Percentiles rank a stretch among this genome's conserved stretches.
Evolutionary conservation across 2,797 vertebrate species (phyloP).

Genomic region (Pangasius macronema): DNA sequence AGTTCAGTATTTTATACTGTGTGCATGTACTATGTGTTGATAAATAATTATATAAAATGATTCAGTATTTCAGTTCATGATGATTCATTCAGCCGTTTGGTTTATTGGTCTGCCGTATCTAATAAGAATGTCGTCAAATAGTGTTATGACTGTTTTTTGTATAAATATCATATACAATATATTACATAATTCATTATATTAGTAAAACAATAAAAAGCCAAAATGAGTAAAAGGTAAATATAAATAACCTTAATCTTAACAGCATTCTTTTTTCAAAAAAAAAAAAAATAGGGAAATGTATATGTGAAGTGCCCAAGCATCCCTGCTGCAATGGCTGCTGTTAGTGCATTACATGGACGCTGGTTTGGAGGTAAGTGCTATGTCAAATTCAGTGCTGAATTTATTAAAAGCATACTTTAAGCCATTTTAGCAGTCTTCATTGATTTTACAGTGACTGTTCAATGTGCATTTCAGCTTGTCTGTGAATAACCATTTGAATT

Average conservation of each 20-base stretch:
- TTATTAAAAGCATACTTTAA: not conserved
- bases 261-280: slow-evolving; percentile 31
- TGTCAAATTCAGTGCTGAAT: not conserved
- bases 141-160: not conserved
- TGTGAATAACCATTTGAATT: not conserved
- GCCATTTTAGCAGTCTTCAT: not conserved
- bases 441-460: not conserved
- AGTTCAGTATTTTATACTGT: not conserved
- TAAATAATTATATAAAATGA: not conserved
- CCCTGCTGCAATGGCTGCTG: slow-evolving; percentile 89
- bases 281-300: slow-evolving; percentile 86
- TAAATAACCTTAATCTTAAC: not conserved
- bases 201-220: not conserved
- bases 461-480: not conserved
- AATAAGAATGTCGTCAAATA: not conserved
- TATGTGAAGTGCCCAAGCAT: slow-evolving; percentile 97
- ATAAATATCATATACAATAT: not conserved
- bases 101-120: not conserved
- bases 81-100: not conserved
- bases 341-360: slow-evolving; percentile 89
- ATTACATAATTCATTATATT: not conserved
- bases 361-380: slow-evolving; percentile 88
- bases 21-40: not conserved
- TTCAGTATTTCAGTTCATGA: not conserved
- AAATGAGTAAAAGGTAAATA: not conserved